A percentile compares a stretch with the other conserved stretches of the same genome.
Conservation (phyloP, 2,888 invertebrate species). For the Sympetrum striolatum region DNA sequence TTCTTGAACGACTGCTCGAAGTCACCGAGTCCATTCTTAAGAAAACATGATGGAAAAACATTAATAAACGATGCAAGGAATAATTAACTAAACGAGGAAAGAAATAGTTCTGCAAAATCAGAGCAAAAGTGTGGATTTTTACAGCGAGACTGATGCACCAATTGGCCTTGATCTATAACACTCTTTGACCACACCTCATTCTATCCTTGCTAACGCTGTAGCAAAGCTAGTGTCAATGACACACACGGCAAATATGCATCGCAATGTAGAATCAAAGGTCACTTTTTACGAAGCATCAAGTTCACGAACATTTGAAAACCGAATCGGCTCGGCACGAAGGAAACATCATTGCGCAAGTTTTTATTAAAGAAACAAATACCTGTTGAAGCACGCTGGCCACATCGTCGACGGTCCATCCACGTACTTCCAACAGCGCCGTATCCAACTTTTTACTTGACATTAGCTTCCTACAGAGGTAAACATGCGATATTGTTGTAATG, state of each 20-base stretch:
- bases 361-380: slow-evolving; percentile 53
- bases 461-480: background rate
- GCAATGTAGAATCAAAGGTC: background rate
- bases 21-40: slow-evolving; percentile 56
- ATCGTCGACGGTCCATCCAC: slow-evolving; percentile 55
- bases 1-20: slow-evolving; percentile 56
- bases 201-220: background rate
- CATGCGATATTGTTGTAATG: background rate
- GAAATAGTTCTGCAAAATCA: no score
- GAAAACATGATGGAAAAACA: slow-evolving; percentile 46
- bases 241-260: background rate
- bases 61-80: background rate
- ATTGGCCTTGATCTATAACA: background rate
- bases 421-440: slow-evolving; percentile 53
- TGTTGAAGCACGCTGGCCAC: slow-evolving; percentile 55
- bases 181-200: background rate
- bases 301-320: background rate
- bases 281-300: background rate
- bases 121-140: background rate
- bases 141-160: no score
- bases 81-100: background rate
- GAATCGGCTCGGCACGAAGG: background rate
- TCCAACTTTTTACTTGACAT: background rate
- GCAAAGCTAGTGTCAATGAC: background rate
- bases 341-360: background rate